Conservation (phyloP, 2,888 invertebrate genomes). For the Dryocosmus kuriphilus region DNA sequence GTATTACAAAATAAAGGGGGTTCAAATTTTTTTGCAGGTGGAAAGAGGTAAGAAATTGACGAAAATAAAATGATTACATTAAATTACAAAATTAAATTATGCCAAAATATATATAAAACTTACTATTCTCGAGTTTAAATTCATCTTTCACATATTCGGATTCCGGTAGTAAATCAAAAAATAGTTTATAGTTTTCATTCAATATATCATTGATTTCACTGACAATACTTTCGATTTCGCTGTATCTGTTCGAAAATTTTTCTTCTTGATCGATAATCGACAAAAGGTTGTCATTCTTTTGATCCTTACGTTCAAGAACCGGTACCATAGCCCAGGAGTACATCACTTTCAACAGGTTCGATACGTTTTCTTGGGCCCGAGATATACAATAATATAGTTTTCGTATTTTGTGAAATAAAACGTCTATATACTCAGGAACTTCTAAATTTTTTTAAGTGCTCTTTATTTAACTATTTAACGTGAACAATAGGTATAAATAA, state of each 20-base stretch:
- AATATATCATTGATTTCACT: conserved; percentile 81
- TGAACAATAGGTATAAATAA: conserved; percentile 37
- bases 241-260: conserved; percentile 80
- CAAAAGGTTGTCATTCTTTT: conserved; percentile 81
- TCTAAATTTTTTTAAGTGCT: too few species aligned
- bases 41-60: too few species aligned
- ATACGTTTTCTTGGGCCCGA: conserved; percentile 84
- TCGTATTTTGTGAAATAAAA: conserved; percentile 84
- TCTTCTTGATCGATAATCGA: conserved; percentile 80
- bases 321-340: conserved; percentile 87
- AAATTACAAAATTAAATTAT: too few species aligned
- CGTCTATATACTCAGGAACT: conserved; percentile 85
- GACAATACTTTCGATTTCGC: conserved; percentile 79
- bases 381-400: conserved; percentile 85
- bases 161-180: conserved; percentile 82
- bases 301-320: conserved; percentile 86
- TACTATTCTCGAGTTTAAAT: conserved; percentile 57
- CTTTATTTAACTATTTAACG: too few species aligned
- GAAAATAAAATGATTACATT: too few species aligned
- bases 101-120: background rate
- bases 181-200: conserved; percentile 83
- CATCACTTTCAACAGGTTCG: conserved; percentile 80
- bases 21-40: too few species aligned
- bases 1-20: too few species aligned
- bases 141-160: conserved; percentile 64